Conservation (phyloP, 1,140 invertebrate genomes). For the Octopus sinensis region DNA sequence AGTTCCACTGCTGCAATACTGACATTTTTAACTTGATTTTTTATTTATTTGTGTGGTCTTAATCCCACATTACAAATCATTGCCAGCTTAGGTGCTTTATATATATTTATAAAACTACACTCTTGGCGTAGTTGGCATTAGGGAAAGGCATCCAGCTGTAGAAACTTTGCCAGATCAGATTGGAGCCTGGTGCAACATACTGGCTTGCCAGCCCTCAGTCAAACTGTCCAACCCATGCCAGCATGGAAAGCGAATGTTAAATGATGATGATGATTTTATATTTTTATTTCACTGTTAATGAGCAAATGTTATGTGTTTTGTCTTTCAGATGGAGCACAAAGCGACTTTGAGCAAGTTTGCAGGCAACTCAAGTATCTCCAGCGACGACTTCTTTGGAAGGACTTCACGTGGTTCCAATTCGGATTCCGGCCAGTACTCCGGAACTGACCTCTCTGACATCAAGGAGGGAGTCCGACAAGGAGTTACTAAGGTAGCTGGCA, state of each 20-base stretch:
- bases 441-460: constrained; percentile 88
- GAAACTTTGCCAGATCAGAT: no score
- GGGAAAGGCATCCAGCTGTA: no score
- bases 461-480: constrained; percentile 94
- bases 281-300: not conserved
- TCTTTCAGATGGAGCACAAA: constrained; percentile 65
- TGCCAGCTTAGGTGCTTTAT: no score
- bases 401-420: constrained; percentile 27
- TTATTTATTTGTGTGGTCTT: no score
- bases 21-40: no score
- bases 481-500: constrained; percentile 92
- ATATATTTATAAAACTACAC: no score
- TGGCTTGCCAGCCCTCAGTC: not conserved
- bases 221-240: not conserved
- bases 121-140: no score
- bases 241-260: not conserved
- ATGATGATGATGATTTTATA: not conserved
- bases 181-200: no score
- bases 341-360: constrained; percentile 75
- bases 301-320: not conserved
- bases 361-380: constrained; percentile 77
- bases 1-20: no score
- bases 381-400: constrained; percentile 89
- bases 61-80: no score
- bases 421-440: constrained; percentile 33